Base-by-base conservation (phyloP, 2,888 invertebrate species). In the Pterostichus madidus region DNA sequence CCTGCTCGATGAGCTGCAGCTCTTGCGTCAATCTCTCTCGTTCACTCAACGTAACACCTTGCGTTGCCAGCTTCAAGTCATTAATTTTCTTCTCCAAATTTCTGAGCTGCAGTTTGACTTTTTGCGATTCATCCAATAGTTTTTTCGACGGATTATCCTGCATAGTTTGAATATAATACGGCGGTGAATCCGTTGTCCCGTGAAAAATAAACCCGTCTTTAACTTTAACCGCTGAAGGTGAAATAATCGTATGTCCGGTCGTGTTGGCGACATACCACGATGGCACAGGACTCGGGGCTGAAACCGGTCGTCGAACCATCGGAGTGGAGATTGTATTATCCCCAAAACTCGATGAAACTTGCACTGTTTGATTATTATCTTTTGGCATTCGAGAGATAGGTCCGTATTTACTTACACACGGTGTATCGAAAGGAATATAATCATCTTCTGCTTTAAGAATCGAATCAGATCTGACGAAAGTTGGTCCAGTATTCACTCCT, bases 351-450 rank as follows among this genome's bases (percentile, higher is more conserved):
- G 86, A 84, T 0, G 88, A 86, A 24, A 87, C 86, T 84, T 85
- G 86, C 4, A 86, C 85, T 49, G 59, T 80, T 82, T 88, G 89
- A 75, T 85, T 87, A 32, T 87, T 87, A 15, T 87, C 87, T 84
- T 88, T 87, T 35, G 85, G 86, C 90, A 90, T 90, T 53, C 93
- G 90, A 0, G 94, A 94, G 85, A 95, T 95, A 0, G 95, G 94
- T 2, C 94, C 94, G 87, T 92, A 94, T 88, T 94, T 94, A 85
- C 93, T 94, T 15, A 93, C 92, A 31, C 93, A 90, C 0, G 94
- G 93, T 44, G 92, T 91, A 86, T 94, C 94, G 88, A 94, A 94
- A 6, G 94, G 94, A 80, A 94, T 93, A 86, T 94, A 93, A 86
- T 93, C 93, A 84, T 93, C 93, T 53, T 90, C 89, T 59, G 91